phyloP scores from a whole-genome alignment of 2,888 invertebrate species.

The Hypsopygia costalis region DNA sequence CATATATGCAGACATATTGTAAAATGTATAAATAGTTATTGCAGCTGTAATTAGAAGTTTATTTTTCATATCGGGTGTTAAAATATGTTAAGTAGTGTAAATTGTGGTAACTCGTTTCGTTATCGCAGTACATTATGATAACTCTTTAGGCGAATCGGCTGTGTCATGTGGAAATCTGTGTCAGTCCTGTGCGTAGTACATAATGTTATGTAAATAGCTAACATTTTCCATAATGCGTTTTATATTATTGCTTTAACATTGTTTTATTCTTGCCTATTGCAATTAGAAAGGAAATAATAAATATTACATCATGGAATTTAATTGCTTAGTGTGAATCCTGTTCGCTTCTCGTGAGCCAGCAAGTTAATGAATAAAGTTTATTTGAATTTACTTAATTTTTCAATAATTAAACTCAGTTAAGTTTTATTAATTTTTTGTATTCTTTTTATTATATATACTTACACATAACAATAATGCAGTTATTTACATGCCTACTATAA shows the following conservation, averaged over 20 bases:
- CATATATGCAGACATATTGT: conserved; percentile 63
- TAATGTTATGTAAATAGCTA: conserved; percentile 63
- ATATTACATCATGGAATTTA: conserved; percentile 3
- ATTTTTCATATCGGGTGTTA: conserved; percentile 80
- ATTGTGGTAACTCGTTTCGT: conserved; percentile 69
- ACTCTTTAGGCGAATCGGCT: conserved; percentile 75
- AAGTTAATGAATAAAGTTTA: too few relatives aligned
- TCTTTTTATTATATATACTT: too few relatives aligned
- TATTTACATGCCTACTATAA: too few relatives aligned
- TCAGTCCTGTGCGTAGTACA: conserved; percentile 63
- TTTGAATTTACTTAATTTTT: too few relatives aligned
- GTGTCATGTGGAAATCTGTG: conserved; percentile 73
- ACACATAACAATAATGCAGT: too few relatives aligned
- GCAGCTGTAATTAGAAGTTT: conserved; percentile 80
- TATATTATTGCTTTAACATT: conserved; percentile 8
- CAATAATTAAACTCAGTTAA: too few relatives aligned
- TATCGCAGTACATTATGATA: conserved; percentile 61
- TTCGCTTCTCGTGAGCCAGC: not conserved
- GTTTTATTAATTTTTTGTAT: too few relatives aligned
- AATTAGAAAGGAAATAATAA: not conserved
- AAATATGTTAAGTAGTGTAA: conserved; percentile 77
- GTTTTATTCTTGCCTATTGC: conserved; percentile 4
- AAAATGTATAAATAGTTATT: conserved; percentile 80
- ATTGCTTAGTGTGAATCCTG: not conserved
- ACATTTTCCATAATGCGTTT: conserved; percentile 18